Conservation (phyloP, 2,888 invertebrate species). For the Aelia acuminata region DNA sequence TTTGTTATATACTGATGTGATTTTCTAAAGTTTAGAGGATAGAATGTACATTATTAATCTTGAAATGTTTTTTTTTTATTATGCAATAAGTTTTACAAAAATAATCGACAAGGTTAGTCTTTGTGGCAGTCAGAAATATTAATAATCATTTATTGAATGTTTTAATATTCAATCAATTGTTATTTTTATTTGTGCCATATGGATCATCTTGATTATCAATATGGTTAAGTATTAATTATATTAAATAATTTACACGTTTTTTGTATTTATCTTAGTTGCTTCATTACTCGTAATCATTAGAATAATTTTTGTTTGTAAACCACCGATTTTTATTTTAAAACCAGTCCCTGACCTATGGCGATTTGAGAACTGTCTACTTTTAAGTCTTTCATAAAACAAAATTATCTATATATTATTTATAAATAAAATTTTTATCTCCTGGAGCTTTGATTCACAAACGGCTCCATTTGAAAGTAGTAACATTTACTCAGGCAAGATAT, state of each 20-base stretch:
- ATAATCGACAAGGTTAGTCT: no score
- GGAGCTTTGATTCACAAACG: background rate
- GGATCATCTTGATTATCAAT: no score
- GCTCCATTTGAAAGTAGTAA: background rate
- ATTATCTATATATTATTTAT: conserved; percentile 42
- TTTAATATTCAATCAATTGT: no score
- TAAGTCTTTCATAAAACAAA: conserved; percentile 46
- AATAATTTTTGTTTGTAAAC: background rate
- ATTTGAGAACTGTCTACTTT: conserved; percentile 1
- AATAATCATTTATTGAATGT: no score
- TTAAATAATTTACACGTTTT: background rate
- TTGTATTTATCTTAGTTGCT: background rate
- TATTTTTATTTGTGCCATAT: no score
- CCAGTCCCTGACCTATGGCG: background rate
- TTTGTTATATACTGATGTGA: background rate
- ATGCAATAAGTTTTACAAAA: no score
- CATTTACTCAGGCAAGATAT: background rate
- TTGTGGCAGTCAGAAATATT: no score
- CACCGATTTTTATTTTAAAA: background rate
- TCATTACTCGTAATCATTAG: background rate
- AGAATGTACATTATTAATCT: background rate
- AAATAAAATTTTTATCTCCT: background rate
- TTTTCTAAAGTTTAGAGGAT: background rate
- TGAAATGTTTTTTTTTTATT: background rate
- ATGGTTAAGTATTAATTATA: background rate